Percentiles rank a stretch among this genome's conserved stretches.
phyloP scores from a whole-genome alignment of 2,113 vertebrate species.

The Trinectes maculatus region DNA sequence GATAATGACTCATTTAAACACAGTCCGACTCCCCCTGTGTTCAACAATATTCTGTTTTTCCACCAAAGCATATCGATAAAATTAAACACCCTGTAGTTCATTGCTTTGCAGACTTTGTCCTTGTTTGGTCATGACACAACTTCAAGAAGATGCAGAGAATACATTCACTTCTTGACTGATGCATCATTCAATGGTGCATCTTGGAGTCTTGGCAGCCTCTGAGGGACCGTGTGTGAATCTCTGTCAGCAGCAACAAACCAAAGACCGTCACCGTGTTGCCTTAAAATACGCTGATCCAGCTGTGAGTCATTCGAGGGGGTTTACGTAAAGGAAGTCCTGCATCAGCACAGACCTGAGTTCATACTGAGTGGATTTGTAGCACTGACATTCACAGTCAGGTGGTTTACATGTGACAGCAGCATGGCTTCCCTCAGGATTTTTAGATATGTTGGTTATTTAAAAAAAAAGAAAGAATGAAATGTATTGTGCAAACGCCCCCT shows the following conservation, averaged over 20 bases:
- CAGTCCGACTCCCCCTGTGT: too few species aligned
- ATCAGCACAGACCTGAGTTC: slow-evolving; percentile 49
- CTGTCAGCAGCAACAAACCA: slow-evolving; percentile 70
- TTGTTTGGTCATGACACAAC: too few species aligned
- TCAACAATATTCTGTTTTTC: too few species aligned
- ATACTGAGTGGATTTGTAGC: slow-evolving; percentile 25
- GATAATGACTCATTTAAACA: slow-evolving; percentile 6
- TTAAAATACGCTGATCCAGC: slow-evolving; percentile 53
- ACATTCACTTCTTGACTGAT: too few species aligned
- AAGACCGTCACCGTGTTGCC: slow-evolving; percentile 49
- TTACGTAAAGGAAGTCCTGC: slow-evolving; percentile 35
- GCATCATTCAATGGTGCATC: too few species aligned
- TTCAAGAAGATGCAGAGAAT: too few species aligned
- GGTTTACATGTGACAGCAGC: slow-evolving; percentile 27
- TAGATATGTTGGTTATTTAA: not conserved
- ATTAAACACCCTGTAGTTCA: too few species aligned
- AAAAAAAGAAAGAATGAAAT: not conserved
- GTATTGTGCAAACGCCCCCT: not conserved
- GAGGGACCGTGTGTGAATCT: too few species aligned
- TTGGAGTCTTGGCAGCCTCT: too few species aligned
- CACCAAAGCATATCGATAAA: too few species aligned
- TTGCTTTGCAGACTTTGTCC: too few species aligned
- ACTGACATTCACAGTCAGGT: slow-evolving; percentile 23
- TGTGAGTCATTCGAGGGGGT: slow-evolving; percentile 43
- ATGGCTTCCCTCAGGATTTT: not conserved